phyloP scores from a whole-genome alignment of 2,113 vertebrate species.

The Paracanthobrama guichenoti region DNA sequence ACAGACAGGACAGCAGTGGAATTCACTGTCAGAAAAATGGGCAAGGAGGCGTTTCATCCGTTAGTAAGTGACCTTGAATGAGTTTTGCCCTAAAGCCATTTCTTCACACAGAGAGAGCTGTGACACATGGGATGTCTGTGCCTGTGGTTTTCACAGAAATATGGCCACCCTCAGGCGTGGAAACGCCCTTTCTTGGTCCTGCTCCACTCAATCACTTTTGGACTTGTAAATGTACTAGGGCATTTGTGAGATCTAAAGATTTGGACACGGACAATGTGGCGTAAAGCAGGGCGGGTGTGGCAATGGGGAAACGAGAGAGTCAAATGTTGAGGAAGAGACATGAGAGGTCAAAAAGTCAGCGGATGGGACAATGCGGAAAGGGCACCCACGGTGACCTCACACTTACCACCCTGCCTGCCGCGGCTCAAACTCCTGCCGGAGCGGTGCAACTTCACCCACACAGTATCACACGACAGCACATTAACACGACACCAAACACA shows the following conservation, averaged over 20 bases:
- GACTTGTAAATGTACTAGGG: constrained; percentile 35
- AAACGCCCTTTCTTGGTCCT: constrained; percentile 38
- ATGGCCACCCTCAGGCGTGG: constrained; percentile 32
- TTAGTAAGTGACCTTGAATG: constrained; percentile 16
- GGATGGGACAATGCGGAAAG: constrained; percentile 17
- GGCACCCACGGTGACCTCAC: neutral
- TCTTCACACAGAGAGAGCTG: neutral
- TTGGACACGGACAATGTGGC: constrained; percentile 17
- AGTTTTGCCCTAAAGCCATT: neutral
- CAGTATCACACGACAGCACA: constrained; percentile 1
- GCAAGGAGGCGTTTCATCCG: neutral
- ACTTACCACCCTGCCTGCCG: constrained; percentile 9
- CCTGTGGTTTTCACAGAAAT: constrained; percentile 13
- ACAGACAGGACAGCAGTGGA: neutral
- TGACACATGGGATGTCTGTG: constrained; percentile 20
- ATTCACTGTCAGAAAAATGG: neutral
- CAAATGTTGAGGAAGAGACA: constrained; percentile 13
- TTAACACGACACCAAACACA: constrained; percentile 19
- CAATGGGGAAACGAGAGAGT: constrained; percentile 37
- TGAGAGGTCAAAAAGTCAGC: constrained; percentile 9
- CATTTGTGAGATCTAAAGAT: constrained; percentile 41
- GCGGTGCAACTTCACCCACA: neutral
- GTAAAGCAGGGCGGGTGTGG: constrained; percentile 23
- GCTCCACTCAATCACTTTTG: constrained; percentile 20
- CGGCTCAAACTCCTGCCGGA: neutral